Evolutionary conservation across 2,888 invertebrate species (phyloP).

Genomic region (Sarcophaga carnaria): DNA sequence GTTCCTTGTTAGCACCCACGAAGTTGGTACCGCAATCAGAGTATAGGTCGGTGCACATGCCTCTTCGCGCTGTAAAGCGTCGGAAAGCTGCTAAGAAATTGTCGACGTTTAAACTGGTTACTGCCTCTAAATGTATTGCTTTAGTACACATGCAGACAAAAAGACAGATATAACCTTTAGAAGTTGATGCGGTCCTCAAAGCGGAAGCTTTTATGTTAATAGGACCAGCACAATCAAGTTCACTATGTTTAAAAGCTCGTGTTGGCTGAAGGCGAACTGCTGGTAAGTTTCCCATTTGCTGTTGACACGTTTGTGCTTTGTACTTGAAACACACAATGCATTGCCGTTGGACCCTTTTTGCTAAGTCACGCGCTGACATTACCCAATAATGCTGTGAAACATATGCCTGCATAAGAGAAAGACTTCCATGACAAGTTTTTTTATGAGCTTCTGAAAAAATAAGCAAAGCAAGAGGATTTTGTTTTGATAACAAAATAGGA

Average conservation of each 20-base stretch:
- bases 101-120: constrained; percentile 15
- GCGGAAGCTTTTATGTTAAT: constrained; percentile 40
- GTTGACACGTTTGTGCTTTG: constrained; percentile 21
- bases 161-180: constrained; percentile 52
- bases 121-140: constrained; percentile 42
- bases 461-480: constrained; percentile 2
- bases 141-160: constrained; percentile 56
- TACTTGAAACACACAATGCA: constrained; percentile 19
- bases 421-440: constrained; percentile 28
- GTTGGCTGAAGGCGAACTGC: constrained; percentile 44
- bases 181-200: constrained; percentile 22
- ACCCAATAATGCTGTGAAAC: constrained; percentile 45
- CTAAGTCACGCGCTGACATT: background rate
- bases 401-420: constrained; percentile 3
- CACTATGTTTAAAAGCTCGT: constrained; percentile 46
- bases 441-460: constrained; percentile 18
- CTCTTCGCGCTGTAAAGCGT: constrained; percentile 25
- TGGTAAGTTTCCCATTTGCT: constrained; percentile 49
- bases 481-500: constrained; percentile 26
- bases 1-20: constrained; percentile 33
- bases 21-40: constrained; percentile 10
- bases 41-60: constrained; percentile 30
- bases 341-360: background rate
- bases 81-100: constrained; percentile 41
- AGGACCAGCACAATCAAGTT: constrained; percentile 58